A percentile compares a stretch with the other conserved stretches of the same genome.
phyloP scores from a whole-genome alignment of 2,888 invertebrate genomes.

The Dolichomitus sp. region DNA sequence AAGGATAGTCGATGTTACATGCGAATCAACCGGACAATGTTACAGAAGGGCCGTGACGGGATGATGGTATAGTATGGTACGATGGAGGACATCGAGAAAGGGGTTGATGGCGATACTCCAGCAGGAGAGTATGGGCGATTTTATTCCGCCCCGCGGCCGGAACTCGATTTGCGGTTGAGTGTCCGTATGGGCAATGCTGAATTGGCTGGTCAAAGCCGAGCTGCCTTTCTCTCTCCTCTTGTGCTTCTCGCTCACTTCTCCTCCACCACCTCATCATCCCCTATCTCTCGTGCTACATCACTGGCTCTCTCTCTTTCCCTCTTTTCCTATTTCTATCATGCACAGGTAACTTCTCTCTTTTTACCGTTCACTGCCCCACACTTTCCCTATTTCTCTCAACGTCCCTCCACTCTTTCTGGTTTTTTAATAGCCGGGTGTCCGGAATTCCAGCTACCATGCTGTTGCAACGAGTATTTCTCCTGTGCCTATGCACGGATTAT shows the following conservation, averaged over 20 bases:
- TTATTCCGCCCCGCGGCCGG: constrained; percentile 82
- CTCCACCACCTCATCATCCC: constrained; percentile 51
- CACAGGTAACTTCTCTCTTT: constrained; percentile 12
- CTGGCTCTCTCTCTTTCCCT: constrained; percentile 31
- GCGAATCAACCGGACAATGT: constrained; percentile 49
- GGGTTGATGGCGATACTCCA: constrained; percentile 9
- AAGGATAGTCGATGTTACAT: constrained; percentile 23
- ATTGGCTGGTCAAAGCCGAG: constrained; percentile 81
- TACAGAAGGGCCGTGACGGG: constrained; percentile 18
- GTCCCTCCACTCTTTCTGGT: constrained; percentile 18
- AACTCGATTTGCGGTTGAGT: constrained; percentile 85
- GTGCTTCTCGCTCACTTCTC: constrained; percentile 45
- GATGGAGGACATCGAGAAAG: constrained; percentile 31
- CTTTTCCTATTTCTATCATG: constrained; percentile 21
- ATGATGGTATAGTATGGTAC: constrained; percentile 28
- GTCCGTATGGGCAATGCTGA: constrained; percentile 82
- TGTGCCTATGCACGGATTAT: neutral
- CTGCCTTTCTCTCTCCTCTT: constrained; percentile 64
- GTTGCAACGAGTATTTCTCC: neutral
- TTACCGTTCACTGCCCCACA: constrained; percentile 2
- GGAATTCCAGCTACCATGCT: neutral
- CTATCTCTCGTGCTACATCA: constrained; percentile 1
- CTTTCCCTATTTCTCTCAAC: constrained; percentile 24
- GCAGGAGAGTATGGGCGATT: constrained; percentile 71
- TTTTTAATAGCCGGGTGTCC: constrained; percentile 18